Percentiles rank a stretch among this genome's conserved stretches.
phyloP scores from a whole-genome alignment of 2,113 vertebrate genomes.

The Phalacrocorax brasilianus region DNA sequence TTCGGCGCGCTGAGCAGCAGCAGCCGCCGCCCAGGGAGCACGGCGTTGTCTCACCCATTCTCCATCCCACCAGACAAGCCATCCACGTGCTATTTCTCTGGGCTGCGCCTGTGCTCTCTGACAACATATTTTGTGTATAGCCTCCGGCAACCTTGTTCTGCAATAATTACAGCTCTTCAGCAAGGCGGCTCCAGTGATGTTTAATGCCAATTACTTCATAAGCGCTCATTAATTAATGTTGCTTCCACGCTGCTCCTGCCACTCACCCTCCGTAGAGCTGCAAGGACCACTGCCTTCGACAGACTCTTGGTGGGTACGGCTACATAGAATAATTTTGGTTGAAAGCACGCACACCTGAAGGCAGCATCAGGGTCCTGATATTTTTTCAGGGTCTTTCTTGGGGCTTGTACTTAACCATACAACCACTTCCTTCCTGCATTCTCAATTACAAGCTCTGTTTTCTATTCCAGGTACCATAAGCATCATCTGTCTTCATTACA shows the following conservation, averaged over 20 bases:
- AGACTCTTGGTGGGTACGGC: not conserved
- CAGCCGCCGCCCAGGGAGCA: not conserved
- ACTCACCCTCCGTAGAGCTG: not conserved
- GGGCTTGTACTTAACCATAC: not conserved
- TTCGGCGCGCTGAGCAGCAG: rapidly evolving
- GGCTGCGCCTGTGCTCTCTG: not conserved
- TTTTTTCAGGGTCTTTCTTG: not conserved
- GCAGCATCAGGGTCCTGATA: not conserved
- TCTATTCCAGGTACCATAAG: not conserved
- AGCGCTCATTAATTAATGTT: not conserved
- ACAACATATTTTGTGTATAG: not conserved
- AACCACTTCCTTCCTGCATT: not conserved
- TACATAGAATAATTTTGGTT: not conserved
- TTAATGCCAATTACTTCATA: not conserved
- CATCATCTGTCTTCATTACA: constrained; percentile 17
- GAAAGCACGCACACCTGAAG: not conserved
- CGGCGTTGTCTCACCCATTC: not conserved
- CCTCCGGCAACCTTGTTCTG: not conserved
- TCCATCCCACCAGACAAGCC: not conserved
- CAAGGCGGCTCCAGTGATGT: not conserved
- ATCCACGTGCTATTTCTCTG: not conserved
- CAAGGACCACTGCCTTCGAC: not conserved
- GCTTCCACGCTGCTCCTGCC: not conserved
- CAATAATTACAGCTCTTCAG: not conserved
- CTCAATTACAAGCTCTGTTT: not conserved